A percentile compares a stretch with the other conserved stretches of the same genome.
Conservation (phyloP, 2,888 invertebrate species). For the Ditula angustiorana region DNA sequence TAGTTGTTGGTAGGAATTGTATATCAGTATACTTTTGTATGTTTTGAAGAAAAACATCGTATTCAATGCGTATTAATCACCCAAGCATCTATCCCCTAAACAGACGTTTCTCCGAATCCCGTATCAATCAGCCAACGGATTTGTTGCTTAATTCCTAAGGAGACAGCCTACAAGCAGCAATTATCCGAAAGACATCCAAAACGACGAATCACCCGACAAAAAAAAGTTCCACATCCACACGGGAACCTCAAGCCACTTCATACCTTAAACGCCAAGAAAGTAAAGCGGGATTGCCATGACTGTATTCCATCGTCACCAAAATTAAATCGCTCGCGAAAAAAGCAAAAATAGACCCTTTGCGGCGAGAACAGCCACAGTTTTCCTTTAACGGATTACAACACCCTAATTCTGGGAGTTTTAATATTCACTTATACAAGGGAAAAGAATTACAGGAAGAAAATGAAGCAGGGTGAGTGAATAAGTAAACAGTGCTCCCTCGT, state of each 20-base stretch:
- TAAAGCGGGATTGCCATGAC: background rate
- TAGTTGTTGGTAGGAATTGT: background rate
- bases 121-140: slow-evolving; percentile 82
- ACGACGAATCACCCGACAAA: background rate
- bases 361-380: slow-evolving; percentile 52
- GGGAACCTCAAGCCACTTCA: slow-evolving; percentile 3
- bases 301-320: slow-evolving; percentile 41
- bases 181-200: slow-evolving; percentile 64
- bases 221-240: slow-evolving; percentile 12
- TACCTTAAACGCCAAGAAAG: slow-evolving; percentile 4
- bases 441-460: slow-evolving; percentile 83
- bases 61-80: background rate
- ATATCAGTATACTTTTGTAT: background rate
- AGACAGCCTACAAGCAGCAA: slow-evolving; percentile 83
- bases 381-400: slow-evolving; percentile 47
- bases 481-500: slow-evolving; percentile 69
- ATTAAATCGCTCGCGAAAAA: slow-evolving; percentile 58
- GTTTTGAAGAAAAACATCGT: background rate
- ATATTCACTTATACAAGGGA: slow-evolving; percentile 80
- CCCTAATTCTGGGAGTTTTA: slow-evolving; percentile 74
- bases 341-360: slow-evolving; percentile 54
- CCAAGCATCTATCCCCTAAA: slow-evolving; percentile 21
- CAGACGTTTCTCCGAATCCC: slow-evolving; percentile 50
- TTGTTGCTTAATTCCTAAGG: slow-evolving; percentile 79
- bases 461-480: slow-evolving; percentile 80